These are phyloP conservation scores for Muscidifurax raptorellus DNA, from an alignment of 1,140 invertebrate species.

Conservation along the genomic window DNA sequence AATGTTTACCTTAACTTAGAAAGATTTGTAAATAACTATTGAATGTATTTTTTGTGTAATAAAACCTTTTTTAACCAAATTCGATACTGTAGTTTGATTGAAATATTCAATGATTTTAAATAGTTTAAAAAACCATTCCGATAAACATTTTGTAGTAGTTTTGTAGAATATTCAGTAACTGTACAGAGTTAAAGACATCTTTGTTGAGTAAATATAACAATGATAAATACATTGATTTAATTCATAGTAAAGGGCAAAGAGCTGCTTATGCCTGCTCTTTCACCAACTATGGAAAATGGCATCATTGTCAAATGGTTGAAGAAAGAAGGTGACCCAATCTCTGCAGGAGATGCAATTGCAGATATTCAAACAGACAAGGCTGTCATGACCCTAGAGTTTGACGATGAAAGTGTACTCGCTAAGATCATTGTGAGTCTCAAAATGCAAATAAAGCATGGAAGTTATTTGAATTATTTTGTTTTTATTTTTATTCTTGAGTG, in stretches of 20 bases:
- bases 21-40: too few relatives aligned
- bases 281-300: conserved; percentile 98
- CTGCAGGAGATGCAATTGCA: conserved; percentile 91
- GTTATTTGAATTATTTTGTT: background rate
- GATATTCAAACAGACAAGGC: conserved; percentile 99
- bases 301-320: conserved; percentile 98
- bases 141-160: too few relatives aligned
- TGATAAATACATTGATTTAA: background rate
- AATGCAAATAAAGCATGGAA: background rate
- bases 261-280: conserved; percentile 89
- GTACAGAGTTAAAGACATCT: too few relatives aligned
- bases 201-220: background rate
- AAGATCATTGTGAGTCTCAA: conserved; percentile 83
- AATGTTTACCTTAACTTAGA: too few relatives aligned
- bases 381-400: conserved; percentile 99
- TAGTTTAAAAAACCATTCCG: too few relatives aligned
- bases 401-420: conserved; percentile 96
- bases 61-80: too few relatives aligned
- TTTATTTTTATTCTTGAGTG: conserved; percentile 5
- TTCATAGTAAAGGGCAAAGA: conserved; percentile 69
- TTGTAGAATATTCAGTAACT: too few relatives aligned
- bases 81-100: too few relatives aligned
- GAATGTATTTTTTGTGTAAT: too few relatives aligned
- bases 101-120: too few relatives aligned
- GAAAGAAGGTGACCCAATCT: conserved; percentile 90